These are phyloP conservation scores for Pristionchus japonicus DNA, from an alignment of 2,888 invertebrate genomes.

Conservation along the genomic window DNA sequence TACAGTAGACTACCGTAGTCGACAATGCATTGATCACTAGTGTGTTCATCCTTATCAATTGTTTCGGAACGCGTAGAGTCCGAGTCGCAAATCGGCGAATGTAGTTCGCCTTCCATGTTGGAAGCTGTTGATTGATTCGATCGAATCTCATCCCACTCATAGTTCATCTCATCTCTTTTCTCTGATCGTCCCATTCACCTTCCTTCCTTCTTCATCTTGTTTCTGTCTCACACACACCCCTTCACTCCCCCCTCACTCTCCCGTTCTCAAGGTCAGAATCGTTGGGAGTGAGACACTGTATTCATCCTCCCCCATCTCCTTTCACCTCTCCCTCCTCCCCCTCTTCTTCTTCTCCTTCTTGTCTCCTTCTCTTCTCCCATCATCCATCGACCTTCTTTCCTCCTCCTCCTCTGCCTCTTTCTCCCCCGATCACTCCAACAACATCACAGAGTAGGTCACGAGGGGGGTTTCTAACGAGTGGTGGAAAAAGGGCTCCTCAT, in stretches of 20 bases:
- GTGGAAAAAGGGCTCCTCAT: too few relatives aligned
- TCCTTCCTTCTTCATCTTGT: slow-evolving; percentile 30
- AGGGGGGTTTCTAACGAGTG: not conserved
- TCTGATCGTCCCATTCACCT: slow-evolving; percentile 17
- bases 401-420: not conserved
- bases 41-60: not conserved
- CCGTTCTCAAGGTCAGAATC: slow-evolving; percentile 44
- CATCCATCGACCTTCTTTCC: not conserved
- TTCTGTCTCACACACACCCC: not conserved
- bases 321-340: slow-evolving; percentile 25
- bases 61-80: not conserved
- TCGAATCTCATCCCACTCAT: too few relatives aligned
- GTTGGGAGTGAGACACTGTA: slow-evolving; percentile 17
- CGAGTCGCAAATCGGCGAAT: not conserved
- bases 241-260: not conserved
- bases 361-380: too few relatives aligned
- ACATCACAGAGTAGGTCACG: not conserved
- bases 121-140: not conserved
- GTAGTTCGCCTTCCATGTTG: not conserved
- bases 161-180: not conserved
- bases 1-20: not conserved
- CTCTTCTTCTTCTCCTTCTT: not conserved
- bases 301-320: slow-evolving; percentile 8
- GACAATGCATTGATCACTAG: not conserved
- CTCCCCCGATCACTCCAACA: not conserved